phyloP scores from a whole-genome alignment of 37 sponge, comb jelly and placozoan genomes.

The Oscarella lobularis region DNA sequence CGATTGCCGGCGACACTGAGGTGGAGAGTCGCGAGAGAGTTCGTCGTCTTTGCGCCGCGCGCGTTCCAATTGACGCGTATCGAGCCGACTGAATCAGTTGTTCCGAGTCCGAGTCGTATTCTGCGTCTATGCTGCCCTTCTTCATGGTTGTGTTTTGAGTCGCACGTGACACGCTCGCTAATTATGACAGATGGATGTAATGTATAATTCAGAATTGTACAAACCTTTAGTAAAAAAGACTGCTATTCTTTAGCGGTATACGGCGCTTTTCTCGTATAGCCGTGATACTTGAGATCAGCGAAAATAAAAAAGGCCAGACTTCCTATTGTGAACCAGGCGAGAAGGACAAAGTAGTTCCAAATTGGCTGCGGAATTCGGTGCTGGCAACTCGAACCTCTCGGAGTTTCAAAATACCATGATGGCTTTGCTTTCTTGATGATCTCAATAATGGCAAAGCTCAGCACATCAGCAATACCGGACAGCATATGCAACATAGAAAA shows the following conservation, averaged over 20 bases:
- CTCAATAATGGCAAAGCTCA: background rate
- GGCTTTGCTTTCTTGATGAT: background rate
- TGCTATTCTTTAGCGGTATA: too few species aligned
- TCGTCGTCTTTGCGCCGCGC: too few species aligned
- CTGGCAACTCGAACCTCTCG: background rate
- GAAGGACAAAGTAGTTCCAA: background rate
- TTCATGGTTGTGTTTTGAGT: too few species aligned
- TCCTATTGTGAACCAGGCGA: background rate
- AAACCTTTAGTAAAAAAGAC: too few species aligned
- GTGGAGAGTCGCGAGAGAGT: too few species aligned
- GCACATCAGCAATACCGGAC: background rate
- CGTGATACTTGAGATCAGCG: background rate
- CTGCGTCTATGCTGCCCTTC: too few species aligned
- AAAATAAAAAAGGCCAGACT: background rate
- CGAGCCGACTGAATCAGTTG: too few species aligned
- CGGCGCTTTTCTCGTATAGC: background rate
- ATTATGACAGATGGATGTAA: too few species aligned
- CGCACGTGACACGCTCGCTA: too few species aligned
- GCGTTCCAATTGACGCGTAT: too few species aligned
- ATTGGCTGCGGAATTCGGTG: background rate
- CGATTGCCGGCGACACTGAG: background rate
- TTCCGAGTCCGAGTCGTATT: too few species aligned
- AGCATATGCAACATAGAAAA: background rate
- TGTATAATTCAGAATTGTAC: too few species aligned
- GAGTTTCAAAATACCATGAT: background rate